These are phyloP conservation scores for Chromis chromis DNA, from an alignment of 2,797 vertebrate species.

Conservation along the genomic window DNA sequence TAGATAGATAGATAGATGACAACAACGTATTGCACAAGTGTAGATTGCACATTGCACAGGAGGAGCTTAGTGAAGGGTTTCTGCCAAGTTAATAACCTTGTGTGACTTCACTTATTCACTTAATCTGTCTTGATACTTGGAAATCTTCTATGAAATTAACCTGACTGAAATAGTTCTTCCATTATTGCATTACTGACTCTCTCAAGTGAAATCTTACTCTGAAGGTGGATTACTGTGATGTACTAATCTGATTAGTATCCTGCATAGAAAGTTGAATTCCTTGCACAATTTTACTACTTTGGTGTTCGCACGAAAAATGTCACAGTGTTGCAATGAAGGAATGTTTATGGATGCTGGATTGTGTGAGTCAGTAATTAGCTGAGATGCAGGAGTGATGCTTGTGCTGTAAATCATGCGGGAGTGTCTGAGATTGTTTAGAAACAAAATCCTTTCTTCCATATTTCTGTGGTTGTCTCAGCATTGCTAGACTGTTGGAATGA, in stretches of 20 bases:
- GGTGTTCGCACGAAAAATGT: conserved; percentile 19
- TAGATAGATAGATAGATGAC: too few relatives aligned
- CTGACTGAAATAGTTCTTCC: not conserved
- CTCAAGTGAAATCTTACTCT: not conserved
- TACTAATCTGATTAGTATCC: conserved; percentile 6
- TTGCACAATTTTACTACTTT: conserved; percentile 6
- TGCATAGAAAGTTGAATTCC: conserved; percentile 6
- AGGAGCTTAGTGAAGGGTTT: too few relatives aligned
- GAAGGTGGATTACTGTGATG: not conserved
- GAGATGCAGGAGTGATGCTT: conserved; percentile 37
- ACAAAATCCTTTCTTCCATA: conserved; percentile 38
- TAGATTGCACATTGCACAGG: too few relatives aligned
- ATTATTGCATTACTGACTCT: not conserved
- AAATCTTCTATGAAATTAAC: conserved; percentile 1
- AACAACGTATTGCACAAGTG: too few relatives aligned
- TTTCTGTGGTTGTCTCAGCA: conserved; percentile 25
- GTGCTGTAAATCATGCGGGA: conserved; percentile 56
- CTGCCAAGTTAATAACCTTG: too few relatives aligned
- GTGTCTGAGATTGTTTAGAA: conserved; percentile 58
- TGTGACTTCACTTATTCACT: too few relatives aligned
- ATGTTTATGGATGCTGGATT: conserved; percentile 54
- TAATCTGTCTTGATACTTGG: not conserved
- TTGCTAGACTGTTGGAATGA: conserved; percentile 1
- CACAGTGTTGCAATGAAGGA: conserved; percentile 28
- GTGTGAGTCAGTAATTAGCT: conserved; percentile 48